Evolutionary conservation across 2,113 vertebrate species (phyloP).

Genomic region (Edolisoma coerulescens): DNA sequence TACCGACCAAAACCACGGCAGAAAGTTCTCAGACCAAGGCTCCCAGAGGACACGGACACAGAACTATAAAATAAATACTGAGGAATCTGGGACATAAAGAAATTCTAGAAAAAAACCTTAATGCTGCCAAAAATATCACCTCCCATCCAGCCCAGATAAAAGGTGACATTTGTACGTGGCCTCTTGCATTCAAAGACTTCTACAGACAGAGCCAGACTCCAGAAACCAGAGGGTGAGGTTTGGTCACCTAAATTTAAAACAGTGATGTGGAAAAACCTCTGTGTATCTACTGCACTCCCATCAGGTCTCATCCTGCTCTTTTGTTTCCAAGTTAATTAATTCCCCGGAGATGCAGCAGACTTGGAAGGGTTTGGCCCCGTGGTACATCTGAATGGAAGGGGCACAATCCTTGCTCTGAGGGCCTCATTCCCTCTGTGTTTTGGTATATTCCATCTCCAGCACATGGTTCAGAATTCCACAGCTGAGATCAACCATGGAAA

Average conservation of each 20-base stretch:
- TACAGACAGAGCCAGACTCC: not conserved
- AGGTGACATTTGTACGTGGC: not conserved
- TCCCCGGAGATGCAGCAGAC: not conserved
- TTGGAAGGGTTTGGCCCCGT: not conserved
- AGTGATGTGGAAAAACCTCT: not conserved
- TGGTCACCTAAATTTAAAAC: not conserved
- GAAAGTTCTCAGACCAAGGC: slow-evolving; percentile 43
- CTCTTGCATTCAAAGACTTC: not conserved
- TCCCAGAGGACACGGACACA: not conserved
- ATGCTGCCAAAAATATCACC: not conserved
- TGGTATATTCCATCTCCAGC: not conserved
- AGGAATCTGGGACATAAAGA: not conserved
- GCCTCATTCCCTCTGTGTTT: not conserved
- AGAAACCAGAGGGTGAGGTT: not conserved
- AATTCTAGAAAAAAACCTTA: not conserved
- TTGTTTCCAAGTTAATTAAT: not conserved
- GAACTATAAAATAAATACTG: not conserved
- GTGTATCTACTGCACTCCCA: not conserved
- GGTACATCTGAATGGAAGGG: not conserved
- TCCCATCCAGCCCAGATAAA: not conserved
- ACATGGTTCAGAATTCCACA: not conserved
- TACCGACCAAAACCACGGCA: slow-evolving; percentile 52
- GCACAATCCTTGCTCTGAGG: not conserved
- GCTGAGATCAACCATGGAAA: not conserved
- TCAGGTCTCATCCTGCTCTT: not conserved